These are phyloP conservation scores for Fragum sueziense DNA, from an alignment of 2,888 invertebrate species.

Conservation along the genomic window DNA sequence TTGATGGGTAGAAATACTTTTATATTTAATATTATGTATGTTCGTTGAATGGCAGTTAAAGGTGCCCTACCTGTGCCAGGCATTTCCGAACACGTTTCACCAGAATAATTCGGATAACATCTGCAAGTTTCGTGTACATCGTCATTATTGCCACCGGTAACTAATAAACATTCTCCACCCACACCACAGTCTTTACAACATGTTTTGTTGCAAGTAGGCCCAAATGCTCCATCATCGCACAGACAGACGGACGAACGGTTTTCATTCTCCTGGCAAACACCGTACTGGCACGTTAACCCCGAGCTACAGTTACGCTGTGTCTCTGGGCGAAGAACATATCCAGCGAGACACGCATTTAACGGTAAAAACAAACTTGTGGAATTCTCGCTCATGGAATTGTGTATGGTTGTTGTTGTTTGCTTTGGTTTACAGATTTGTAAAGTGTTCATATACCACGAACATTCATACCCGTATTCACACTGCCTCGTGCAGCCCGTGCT, in stretches of 20 bases:
- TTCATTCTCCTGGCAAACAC: constrained; percentile 3
- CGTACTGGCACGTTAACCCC: constrained; percentile 28
- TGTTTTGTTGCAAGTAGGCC: constrained; percentile 9
- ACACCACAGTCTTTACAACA: constrained; percentile 34
- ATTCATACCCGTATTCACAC: constrained; percentile 16
- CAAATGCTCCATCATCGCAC: constrained; percentile 36
- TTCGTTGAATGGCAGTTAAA: too few relatives aligned
- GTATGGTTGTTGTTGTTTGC: background rate
- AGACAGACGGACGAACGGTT: constrained; percentile 5
- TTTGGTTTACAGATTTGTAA: constrained; percentile 6
- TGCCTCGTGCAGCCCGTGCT: constrained; percentile 11
- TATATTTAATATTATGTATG: too few relatives aligned
- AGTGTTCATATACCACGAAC: constrained; percentile 17
- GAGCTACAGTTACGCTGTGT: constrained; percentile 24
- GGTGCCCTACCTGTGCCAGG: constrained; percentile 24
- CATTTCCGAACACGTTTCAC: constrained; percentile 19
- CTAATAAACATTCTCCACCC: constrained; percentile 21
- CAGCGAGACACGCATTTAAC: constrained; percentile 30
- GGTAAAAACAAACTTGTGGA: background rate
- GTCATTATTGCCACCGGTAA: background rate
- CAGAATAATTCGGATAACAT: constrained; percentile 28
- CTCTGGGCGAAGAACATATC: constrained; percentile 15
- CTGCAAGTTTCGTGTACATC: constrained; percentile 3
- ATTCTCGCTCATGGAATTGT: background rate
- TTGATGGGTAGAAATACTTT: too few relatives aligned